A percentile compares a stretch with the other conserved stretches of the same genome.
These are phyloP conservation scores for Melinaea menophilus DNA, from an alignment of 2,888 invertebrate genomes.

Conservation along the genomic window DNA sequence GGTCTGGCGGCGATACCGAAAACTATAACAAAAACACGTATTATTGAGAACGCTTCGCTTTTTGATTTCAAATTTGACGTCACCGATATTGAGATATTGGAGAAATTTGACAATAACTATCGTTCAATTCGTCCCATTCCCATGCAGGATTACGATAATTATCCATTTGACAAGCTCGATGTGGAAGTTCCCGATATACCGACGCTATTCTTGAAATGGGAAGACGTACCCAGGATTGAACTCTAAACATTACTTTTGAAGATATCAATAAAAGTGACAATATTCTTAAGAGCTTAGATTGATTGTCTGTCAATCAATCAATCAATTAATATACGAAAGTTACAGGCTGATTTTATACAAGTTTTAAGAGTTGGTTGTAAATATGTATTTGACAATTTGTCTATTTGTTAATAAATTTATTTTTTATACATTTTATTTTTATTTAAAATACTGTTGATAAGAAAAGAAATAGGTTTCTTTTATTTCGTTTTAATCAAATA, in stretches of 20 bases:
- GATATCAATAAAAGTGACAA: too few relatives aligned
- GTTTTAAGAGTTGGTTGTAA: too few relatives aligned
- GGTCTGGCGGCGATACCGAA: conserved; percentile 56
- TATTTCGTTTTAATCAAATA: too few relatives aligned
- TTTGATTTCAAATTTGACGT: conserved; percentile 56
- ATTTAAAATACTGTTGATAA: too few relatives aligned
- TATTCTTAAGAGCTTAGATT: too few relatives aligned
- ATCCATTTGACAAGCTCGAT: conserved; percentile 44
- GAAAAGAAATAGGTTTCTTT: too few relatives aligned
- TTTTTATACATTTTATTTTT: too few relatives aligned
- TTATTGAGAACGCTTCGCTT: conserved; percentile 58
- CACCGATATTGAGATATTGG: conserved; percentile 43
- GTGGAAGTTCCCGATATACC: conserved; percentile 37
- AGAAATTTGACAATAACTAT: conserved; percentile 52
- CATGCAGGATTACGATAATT: conserved; percentile 49
- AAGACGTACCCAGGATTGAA: conserved; percentile 44
- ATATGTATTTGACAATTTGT: too few relatives aligned
- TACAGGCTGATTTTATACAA: too few relatives aligned
- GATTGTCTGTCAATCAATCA: too few relatives aligned
- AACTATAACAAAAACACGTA: conserved; percentile 48
- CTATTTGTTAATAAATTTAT: too few relatives aligned
- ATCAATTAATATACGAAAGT: too few relatives aligned
- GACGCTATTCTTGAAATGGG: conserved; percentile 42
- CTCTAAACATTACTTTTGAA: conserved; percentile 29
- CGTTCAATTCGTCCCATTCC: conserved; percentile 45